Evolutionary conservation across 2,113 vertebrate species (phyloP), one percentile per base, ranked within the genome.

Genomic region (Theropithecus gelada): DNA sequence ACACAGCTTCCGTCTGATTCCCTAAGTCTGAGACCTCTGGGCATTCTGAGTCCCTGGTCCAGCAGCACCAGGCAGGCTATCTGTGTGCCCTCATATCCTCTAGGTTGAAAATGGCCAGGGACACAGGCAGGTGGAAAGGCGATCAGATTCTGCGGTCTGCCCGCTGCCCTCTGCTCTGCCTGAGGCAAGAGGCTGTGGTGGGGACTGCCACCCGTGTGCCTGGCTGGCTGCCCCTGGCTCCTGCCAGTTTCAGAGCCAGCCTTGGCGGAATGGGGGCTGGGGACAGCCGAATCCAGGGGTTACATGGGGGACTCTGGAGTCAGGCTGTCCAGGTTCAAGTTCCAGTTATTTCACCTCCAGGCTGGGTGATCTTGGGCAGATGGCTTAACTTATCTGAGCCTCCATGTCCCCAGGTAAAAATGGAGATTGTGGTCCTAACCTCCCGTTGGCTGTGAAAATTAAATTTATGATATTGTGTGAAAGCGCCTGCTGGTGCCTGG

Each of bases 401-500:
- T 48, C 76, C 0, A 2, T 6, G 50, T 59, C 38, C 7, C 14
- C 57, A 5, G 35, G 94, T 52, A 59, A 22, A 27, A 9, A 55
- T 9, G 16, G 72, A 30, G 59, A 30, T 4, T 0, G 52, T 8
- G 14, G 16, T 22, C 38, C 30, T 10, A 6, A 8, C 0, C 4
- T 30, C 0, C 64, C 80, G 55, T 43, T 8, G 57, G 57, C 1
- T 3, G 8, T n/a, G 38, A n/a, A 59, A 12, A 6, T 14, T 2
- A 13, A 43, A 0, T 0, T 30, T 14, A 17, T 1, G 10, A 12
- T 14, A 3, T 8, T 3, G 1, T 0, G 1, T 6, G 25, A 12
- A 1, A 8, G 38, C 6, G 0, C 2, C 86, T 57, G 6, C 20
- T 0, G 0, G 66, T 3, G 40, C 18, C 32, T 0, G 13, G 27